Percentiles rank a stretch among this genome's conserved stretches.
phyloP scores from a whole-genome alignment of 1,140 invertebrate genomes.

The Gryon sp. region DNA sequence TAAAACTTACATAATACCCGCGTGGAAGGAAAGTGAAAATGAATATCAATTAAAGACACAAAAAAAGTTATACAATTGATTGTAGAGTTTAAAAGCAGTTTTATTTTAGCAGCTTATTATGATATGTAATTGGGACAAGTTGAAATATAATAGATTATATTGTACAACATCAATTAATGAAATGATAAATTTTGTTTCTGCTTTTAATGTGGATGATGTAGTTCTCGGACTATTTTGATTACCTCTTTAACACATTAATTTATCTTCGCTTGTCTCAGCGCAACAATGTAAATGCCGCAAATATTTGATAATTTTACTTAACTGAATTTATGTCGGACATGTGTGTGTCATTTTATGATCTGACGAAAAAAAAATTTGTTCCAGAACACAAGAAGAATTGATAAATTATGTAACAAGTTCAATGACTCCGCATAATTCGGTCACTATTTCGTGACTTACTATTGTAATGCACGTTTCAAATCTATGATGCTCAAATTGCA shows the following conservation, averaged over 20 bases:
- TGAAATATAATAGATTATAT: slow-evolving; percentile 33
- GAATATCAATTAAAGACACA: too few relatives aligned
- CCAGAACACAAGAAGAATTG: slow-evolving; percentile 1
- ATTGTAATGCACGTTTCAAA: background rate
- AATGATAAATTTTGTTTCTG: slow-evolving; percentile 49
- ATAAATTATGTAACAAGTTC: slow-evolving; percentile 37
- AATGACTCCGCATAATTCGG: slow-evolving; percentile 21
- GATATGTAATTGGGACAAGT: slow-evolving; percentile 12
- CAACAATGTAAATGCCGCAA: slow-evolving; percentile 65
- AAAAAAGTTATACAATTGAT: too few relatives aligned
- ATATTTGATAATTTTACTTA: slow-evolving; percentile 72
- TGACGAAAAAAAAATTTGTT: slow-evolving; percentile 29
- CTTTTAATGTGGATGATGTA: slow-evolving; percentile 53
- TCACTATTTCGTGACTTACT: slow-evolving; percentile 3
- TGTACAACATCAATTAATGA: slow-evolving; percentile 31
- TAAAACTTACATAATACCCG: background rate
- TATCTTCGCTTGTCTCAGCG: slow-evolving; percentile 57
- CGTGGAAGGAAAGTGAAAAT: too few relatives aligned
- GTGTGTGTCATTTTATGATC: slow-evolving; percentile 27
- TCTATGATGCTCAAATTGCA: background rate
- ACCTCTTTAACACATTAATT: slow-evolving; percentile 68
- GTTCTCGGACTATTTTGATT: slow-evolving; percentile 57
- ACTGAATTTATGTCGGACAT: slow-evolving; percentile 55
- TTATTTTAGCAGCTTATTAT: too few relatives aligned
- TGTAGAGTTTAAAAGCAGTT: too few relatives aligned